Evolutionary conservation across 2,888 invertebrate genomes (phyloP), one percentile per base, ranked within the genome.

Genomic region (Epistrophe grossulariae): DNA sequence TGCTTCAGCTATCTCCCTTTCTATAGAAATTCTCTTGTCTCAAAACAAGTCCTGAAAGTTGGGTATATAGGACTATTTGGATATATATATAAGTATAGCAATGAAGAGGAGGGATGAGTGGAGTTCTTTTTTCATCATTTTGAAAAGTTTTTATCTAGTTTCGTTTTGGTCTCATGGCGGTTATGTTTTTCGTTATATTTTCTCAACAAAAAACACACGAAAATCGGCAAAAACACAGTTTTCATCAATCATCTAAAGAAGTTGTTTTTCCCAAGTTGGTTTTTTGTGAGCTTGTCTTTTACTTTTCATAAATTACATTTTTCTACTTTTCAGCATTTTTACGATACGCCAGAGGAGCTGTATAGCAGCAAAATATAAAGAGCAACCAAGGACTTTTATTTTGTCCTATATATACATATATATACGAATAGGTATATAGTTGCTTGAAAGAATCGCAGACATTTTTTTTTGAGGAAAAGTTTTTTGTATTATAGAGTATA

Each of bases 241-340:
- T 60, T 71, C 57, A 55, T 70, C 50, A 15, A 66, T 71, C 62
- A 48, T 64, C 38, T 19, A 50, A 38, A 68, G 50, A 68, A 68
- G 68, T 79, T 50, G 64, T 43, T 60, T 68, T 35, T 52, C 59
- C 57, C 52, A 48, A 45, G 79, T 50, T 80, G 64, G 71, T 40
- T 72, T 48, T 55, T 68, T 64, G 64, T 43, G 72, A 60, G 70
- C 70, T 80, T 72, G 87, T 87, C 83, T 87, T 87, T 83, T 87
- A 76, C 83, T 83, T 83, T 87, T 83, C 83, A 87, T 87, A 87
- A 87, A 87, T 82, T 83, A 87, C 87, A 83, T 87, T 87, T 87
- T 87, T 87, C 87, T 74, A 87, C 87, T 87, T 87, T 83, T 87
- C 79, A 87, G 83, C 79, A 83, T 83, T 87, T 87, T 87, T 87